Evolutionary conservation across 2,888 invertebrate species (phyloP).

Genomic region (Yponomeuta malinellus): DNA sequence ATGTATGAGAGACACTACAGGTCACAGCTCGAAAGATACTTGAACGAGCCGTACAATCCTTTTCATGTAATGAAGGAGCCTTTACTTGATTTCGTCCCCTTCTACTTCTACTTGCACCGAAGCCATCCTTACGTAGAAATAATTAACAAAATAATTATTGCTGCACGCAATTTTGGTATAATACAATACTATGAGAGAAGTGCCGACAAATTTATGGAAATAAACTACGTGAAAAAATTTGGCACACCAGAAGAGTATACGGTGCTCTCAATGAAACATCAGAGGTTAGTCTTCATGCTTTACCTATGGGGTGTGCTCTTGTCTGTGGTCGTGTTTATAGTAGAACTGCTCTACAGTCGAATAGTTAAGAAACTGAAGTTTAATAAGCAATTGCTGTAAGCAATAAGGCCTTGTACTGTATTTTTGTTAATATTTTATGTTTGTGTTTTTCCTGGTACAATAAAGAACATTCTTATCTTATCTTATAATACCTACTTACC

Average conservation of each 20-base stretch:
- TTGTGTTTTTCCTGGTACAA: no score
- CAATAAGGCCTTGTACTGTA: no score
- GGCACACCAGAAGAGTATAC: neutral
- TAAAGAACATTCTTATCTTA: no score
- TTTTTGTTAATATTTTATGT: no score
- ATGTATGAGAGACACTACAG: neutral
- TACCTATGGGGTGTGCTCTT: neutral
- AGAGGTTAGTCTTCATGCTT: neutral
- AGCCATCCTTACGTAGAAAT: neutral
- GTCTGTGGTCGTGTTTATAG: neutral
- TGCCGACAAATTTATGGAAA: neutral
- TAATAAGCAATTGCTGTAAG: no score
- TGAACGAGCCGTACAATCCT: neutral
- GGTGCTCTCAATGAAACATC: neutral
- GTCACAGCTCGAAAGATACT: neutral
- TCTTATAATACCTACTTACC: no score
- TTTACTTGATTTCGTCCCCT: neutral
- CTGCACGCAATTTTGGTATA: neutral
- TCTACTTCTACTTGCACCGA: neutral
- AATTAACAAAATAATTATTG: neutral
- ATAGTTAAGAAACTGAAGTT: neutral
- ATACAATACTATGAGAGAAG: neutral
- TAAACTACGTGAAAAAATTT: neutral
- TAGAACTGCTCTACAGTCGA: neutral
- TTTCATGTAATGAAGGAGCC: neutral